A percentile compares a stretch with the other conserved stretches of the same genome.
Conservation (phyloP, 2,113 vertebrate genomes). For the Isurus oxyrinchus region DNA sequence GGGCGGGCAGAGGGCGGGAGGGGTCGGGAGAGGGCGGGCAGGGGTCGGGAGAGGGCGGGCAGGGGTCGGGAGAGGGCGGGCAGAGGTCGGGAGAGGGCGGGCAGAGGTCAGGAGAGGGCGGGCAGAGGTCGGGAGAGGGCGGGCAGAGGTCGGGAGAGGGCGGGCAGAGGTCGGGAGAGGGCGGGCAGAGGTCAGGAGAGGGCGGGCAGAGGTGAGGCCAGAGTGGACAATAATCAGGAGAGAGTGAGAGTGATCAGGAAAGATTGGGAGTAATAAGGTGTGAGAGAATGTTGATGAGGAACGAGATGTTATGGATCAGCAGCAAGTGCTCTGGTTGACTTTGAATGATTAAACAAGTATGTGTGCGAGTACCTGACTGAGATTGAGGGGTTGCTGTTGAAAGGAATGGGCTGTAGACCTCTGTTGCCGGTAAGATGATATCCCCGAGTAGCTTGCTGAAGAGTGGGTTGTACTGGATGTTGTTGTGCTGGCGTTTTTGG, state of each 20-base stretch:
- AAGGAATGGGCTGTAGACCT: conserved; percentile 83
- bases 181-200: too few relatives aligned
- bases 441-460: conserved; percentile 67
- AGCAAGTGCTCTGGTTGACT: background rate
- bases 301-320: background rate
- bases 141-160: background rate
- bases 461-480: conserved; percentile 79
- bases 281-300: rapidly evolving
- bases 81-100: too few relatives aligned
- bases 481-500: conserved; percentile 81
- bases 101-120: background rate
- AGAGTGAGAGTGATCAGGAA: rapidly evolving
- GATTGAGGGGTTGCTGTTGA: conserved; percentile 97
- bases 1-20: background rate
- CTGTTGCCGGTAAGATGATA: conserved; percentile 80
- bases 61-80: too few relatives aligned
- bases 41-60: background rate
- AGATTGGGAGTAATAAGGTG: too few relatives aligned
- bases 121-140: background rate
- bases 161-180: too few relatives aligned
- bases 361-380: conserved; percentile 80
- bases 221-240: background rate
- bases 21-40: background rate
- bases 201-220: too few relatives aligned
- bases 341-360: background rate